Conservation (phyloP, 2,888 invertebrate genomes). For the Chironomus riparius region DNA sequence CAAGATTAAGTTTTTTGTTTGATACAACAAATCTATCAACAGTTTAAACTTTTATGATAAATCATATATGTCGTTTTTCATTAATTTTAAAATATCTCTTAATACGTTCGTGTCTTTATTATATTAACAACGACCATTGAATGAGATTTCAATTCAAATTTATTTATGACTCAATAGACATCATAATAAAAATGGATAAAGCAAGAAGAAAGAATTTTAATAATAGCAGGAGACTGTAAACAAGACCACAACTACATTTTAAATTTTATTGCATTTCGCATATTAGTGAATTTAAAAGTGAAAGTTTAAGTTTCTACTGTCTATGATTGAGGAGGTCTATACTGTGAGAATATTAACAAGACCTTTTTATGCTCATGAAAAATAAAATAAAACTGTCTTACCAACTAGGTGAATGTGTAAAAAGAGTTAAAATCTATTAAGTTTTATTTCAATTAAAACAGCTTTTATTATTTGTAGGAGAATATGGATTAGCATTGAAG, state of each 20-base stretch:
- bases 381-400: too few species aligned
- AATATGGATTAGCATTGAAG: too few species aligned
- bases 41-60: not conserved
- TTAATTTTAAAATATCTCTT: not conserved
- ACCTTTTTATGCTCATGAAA: too few species aligned
- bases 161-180: constrained; percentile 5
- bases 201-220: not conserved
- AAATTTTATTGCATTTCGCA: not conserved
- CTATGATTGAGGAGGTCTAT: too few species aligned
- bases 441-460: too few species aligned
- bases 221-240: not conserved
- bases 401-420: too few species aligned
- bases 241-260: not conserved
- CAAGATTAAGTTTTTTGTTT: not conserved
- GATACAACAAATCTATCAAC: not conserved
- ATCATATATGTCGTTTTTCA: not conserved
- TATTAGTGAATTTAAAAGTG: not conserved
- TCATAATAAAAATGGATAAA: not conserved
- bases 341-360: too few species aligned
- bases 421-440: too few species aligned
- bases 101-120: not conserved
- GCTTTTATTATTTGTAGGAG: too few species aligned
- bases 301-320: not conserved
- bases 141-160: not conserved
- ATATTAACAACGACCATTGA: too few species aligned